Evolutionary conservation across 2,888 invertebrate genomes (phyloP).

Genomic region (Invenusta paracnida): DNA sequence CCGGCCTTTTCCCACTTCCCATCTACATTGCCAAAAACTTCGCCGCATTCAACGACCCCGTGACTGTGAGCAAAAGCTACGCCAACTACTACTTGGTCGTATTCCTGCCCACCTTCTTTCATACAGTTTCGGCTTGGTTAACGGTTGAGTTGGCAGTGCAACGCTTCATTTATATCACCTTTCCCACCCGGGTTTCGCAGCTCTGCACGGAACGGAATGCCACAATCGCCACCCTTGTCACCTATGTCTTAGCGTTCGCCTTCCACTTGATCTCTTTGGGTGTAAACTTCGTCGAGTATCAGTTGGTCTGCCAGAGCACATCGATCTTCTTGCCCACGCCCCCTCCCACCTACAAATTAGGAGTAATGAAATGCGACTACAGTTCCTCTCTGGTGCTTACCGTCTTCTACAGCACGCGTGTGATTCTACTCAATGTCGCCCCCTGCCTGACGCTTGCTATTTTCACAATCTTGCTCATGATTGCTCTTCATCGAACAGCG

Average conservation of each 20-base stretch:
- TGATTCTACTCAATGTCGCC: slow-evolving; percentile 81
- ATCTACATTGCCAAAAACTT: slow-evolving; percentile 47
- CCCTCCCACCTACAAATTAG: too few species aligned
- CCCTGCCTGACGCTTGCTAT: slow-evolving; percentile 83
- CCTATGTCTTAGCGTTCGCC: neutral
- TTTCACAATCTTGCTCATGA: slow-evolving; percentile 78
- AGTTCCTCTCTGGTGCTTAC: slow-evolving; percentile 69
- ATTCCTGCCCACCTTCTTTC: slow-evolving; percentile 66
- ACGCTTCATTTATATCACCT: slow-evolving; percentile 88
- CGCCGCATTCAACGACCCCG: slow-evolving; percentile 11
- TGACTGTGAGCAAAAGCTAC: slow-evolving; percentile 62
- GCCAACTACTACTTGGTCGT: slow-evolving; percentile 64
- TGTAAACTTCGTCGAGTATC: slow-evolving; percentile 55
- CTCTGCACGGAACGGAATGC: slow-evolving; percentile 65
- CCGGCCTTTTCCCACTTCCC: slow-evolving; percentile 55
- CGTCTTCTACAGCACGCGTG: slow-evolving; percentile 72
- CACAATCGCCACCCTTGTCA: slow-evolving; percentile 22
- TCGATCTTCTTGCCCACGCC: neutral
- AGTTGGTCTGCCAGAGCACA: neutral
- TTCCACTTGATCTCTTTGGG: slow-evolving; percentile 34
- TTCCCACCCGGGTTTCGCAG: slow-evolving; percentile 79
- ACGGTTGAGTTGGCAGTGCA: slow-evolving; percentile 84
- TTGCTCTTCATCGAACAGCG: slow-evolving; percentile 78
- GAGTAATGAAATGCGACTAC: slow-evolving; percentile 25
- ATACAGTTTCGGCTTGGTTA: slow-evolving; percentile 88